Percentiles rank a stretch among this genome's conserved stretches.
These are phyloP conservation scores for Metellina segmentata DNA, from an alignment of 2,888 invertebrate species.

Conservation along the genomic window DNA sequence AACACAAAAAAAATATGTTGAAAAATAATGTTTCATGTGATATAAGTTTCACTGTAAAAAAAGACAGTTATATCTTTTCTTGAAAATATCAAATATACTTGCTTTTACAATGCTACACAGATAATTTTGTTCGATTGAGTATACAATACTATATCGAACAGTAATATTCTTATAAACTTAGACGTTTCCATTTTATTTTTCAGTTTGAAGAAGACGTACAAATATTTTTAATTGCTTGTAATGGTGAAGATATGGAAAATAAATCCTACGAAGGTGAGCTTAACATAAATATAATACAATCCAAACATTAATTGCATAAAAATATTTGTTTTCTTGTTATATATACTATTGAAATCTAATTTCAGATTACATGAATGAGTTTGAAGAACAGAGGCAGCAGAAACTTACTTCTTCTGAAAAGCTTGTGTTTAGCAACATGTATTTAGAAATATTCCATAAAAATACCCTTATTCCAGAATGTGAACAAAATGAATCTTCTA, in stretches of 20 bases:
- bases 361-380: slow-evolving; percentile 11
- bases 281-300: background rate
- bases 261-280: slow-evolving; percentile 4
- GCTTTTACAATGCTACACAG: too few relatives aligned
- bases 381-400: slow-evolving; percentile 1
- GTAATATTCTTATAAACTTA: background rate
- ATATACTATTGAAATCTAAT: background rate
- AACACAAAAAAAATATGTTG: too few relatives aligned
- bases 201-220: slow-evolving; percentile 6
- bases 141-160: too few relatives aligned
- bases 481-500: background rate
- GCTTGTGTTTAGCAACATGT: background rate
- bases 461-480: slow-evolving; percentile 7
- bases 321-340: too few relatives aligned
- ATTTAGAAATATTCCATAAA: background rate
- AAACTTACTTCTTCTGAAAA: background rate
- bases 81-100: too few relatives aligned
- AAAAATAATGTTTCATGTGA: too few relatives aligned
- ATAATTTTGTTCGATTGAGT: too few relatives aligned
- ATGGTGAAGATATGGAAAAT: slow-evolving; percentile 5
- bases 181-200: background rate
- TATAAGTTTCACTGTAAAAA: too few relatives aligned
- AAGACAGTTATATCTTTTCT: too few relatives aligned
- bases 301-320: too few relatives aligned
- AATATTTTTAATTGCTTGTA: slow-evolving; percentile 16